Percentiles rank a stretch among this genome's conserved stretches.
phyloP scores from a whole-genome alignment of 2,888 invertebrate species.

The Dendrolimus houi region DNA sequence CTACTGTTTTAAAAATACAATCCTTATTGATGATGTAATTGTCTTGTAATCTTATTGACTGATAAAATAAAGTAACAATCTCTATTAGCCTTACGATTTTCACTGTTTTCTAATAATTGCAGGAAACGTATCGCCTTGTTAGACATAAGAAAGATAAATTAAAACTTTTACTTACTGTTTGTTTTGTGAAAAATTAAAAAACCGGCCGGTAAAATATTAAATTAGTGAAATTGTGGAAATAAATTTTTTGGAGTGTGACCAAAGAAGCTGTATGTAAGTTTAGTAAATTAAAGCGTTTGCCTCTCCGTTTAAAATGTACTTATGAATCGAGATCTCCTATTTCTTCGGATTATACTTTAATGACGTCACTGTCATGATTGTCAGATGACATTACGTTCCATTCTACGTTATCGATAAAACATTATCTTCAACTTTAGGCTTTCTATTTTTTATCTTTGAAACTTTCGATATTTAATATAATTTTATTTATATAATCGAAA shows the following conservation, averaged over 20 bases:
- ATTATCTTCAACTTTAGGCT: too few species aligned
- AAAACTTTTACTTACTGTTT: background rate
- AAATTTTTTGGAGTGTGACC: background rate
- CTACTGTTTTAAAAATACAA: too few species aligned
- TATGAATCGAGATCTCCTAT: background rate
- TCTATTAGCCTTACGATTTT: background rate
- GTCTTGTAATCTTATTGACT: background rate
- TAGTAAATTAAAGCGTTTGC: background rate
- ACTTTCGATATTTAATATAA: too few species aligned
- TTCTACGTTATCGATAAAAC: background rate
- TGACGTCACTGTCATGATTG: background rate
- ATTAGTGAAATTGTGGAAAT: background rate
- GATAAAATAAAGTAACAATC: background rate
- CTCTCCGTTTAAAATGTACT: background rate
- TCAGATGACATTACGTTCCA: background rate
- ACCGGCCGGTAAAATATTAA: background rate
- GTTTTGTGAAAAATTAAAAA: background rate
- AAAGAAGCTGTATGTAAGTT: background rate
- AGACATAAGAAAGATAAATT: conserved; percentile 18
- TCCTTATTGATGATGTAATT: background rate
- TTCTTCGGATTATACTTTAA: background rate
- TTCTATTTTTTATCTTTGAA: too few species aligned
- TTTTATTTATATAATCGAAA: too few species aligned
- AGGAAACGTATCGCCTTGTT: background rate
- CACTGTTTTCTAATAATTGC: background rate